Evolutionary conservation across 1,140 invertebrate species (phyloP), one percentile per base, ranked within the genome.

Genomic region (Atopsyche davidsoni): DNA sequence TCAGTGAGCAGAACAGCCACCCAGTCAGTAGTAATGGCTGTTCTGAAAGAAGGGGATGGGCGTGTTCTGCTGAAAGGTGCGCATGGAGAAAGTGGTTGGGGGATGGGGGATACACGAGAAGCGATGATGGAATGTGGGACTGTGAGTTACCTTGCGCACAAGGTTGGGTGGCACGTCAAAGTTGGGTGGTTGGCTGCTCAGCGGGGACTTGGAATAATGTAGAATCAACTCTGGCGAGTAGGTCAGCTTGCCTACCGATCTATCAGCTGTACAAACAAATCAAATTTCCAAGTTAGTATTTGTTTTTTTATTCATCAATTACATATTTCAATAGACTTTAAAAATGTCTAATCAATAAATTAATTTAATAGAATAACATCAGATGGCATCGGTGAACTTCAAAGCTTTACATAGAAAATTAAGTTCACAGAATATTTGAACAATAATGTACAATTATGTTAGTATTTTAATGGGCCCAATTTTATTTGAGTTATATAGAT

Each of bases 151-250:
- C 70, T 73, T 73, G 64, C 69, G 69, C 56, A 65, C 64, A 48
- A 73, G 64, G 59, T 72, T 68, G 43, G 64, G 55, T 58, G 70
- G 70, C 60, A 73, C 66, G 41, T 60, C 60, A 47, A 62, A 66
- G 50, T 61, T 61, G 28, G 70, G 69, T 59, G 65, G 64, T 66
- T 66, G 61, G 64, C 71, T 72, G 65, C 69, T 71, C 19, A 72
- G 69, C 62, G 70, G 69, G 56, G 70, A 72, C 62, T 68, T 64
- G 36, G 70, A 65, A 64, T 67, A 70, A 63, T 70, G 68, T 65
- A 73, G 61, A 59, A 73, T 63, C 62, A 67, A 69, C 66, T 72
- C 71, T 62, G 66, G 66, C 58, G 69, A 62, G 62, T 73, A 73
- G 56, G 59, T 62, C 59, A 69, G 66, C 59, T 68, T 66, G 55